Conservation (phyloP, 2,888 invertebrate species). For the Apantesis nais region DNA sequence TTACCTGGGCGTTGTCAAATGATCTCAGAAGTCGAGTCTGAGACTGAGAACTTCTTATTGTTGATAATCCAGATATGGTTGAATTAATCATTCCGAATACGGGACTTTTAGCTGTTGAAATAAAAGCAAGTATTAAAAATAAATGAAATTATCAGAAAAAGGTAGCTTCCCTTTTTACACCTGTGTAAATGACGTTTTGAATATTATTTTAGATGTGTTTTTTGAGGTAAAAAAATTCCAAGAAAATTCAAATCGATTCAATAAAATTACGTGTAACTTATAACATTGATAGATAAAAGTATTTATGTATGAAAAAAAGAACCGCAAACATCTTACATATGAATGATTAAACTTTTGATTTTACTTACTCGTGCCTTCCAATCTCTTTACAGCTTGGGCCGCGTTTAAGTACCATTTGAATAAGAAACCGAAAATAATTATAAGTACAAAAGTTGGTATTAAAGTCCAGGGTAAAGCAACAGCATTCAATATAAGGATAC, state of each 20-base stretch:
- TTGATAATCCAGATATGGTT: constrained; percentile 90
- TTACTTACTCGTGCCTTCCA: constrained; percentile 89
- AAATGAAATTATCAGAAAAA: neutral
- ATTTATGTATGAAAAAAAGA: no score
- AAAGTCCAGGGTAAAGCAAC: constrained; percentile 75
- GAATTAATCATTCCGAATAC: constrained; percentile 92
- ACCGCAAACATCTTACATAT: neutral
- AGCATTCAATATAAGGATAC: constrained; percentile 73
- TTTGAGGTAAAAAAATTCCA: no score
- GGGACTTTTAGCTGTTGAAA: constrained; percentile 89
- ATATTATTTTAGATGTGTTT: no score
- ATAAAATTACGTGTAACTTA: neutral
- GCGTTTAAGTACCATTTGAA: constrained; percentile 89
- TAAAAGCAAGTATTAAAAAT: neutral
- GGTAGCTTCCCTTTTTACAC: neutral
- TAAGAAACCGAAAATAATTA: constrained; percentile 87
- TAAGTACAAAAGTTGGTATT: constrained; percentile 67
- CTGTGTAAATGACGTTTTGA: neutral
- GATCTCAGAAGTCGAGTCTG: constrained; percentile 85
- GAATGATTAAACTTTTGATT: neutral
- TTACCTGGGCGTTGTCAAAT: constrained; percentile 86
- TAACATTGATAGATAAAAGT: neutral
- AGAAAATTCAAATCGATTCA: no score
- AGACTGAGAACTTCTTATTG: constrained; percentile 89
- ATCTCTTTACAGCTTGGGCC: constrained; percentile 90